Conservation (phyloP, 1,140 invertebrate species). For the Dufourea novaeangliae region DNA sequence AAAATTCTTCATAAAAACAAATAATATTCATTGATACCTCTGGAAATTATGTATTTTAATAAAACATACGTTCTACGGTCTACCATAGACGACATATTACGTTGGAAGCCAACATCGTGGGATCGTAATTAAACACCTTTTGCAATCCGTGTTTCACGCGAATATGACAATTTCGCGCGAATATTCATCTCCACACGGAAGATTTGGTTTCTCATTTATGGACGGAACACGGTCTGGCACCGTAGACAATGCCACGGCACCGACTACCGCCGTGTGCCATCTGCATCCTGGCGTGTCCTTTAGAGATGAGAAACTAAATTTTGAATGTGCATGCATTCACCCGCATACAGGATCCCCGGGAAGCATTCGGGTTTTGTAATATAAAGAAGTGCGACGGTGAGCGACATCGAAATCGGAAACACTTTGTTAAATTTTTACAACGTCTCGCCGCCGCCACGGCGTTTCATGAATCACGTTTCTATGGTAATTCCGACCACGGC, state of each 20-base stretch:
- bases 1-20: no score
- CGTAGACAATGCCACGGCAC: neutral
- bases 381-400: neutral
- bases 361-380: neutral
- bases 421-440: conserved; percentile 15
- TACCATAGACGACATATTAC: no score
- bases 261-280: neutral
- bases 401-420: neutral
- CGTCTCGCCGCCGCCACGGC: neutral
- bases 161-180: neutral
- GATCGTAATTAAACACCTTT: conserved; percentile 3
- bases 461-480: neutral
- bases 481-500: neutral
- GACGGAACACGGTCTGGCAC: neutral
- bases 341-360: neutral
- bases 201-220: conserved; percentile 23
- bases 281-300: conserved; percentile 13
- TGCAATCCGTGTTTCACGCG: neutral
- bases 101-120: neutral
- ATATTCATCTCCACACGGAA: conserved; percentile 10
- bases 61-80: no score
- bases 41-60: no score
- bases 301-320: conserved; percentile 21
- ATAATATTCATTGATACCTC: no score
- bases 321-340: neutral